Percentiles rank a stretch among this genome's conserved stretches.
Evolutionary conservation across 1,140 invertebrate genomes (phyloP).

Genomic region (Physella acuta): DNA sequence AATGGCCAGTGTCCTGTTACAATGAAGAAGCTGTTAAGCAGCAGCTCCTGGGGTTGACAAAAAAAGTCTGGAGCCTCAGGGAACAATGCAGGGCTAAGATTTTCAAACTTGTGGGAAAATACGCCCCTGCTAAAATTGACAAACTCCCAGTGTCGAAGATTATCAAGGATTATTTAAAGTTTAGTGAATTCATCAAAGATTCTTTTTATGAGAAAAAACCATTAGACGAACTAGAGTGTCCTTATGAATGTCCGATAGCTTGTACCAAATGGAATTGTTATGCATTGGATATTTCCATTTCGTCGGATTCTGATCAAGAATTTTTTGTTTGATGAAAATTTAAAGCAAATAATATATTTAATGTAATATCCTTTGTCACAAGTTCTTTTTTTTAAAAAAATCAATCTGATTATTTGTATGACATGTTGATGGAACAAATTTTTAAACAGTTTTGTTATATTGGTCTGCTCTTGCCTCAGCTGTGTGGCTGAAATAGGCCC

Average conservation of each 20-base stretch:
- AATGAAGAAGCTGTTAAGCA: constrained; percentile 38
- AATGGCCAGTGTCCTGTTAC: constrained; percentile 49
- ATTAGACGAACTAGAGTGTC: constrained; percentile 40
- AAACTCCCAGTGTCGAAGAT: constrained; percentile 38
- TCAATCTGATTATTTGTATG: no score
- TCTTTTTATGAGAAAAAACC: constrained; percentile 38
- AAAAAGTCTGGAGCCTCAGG: constrained; percentile 32
- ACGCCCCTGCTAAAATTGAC: constrained; percentile 35
- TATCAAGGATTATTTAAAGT: constrained; percentile 40
- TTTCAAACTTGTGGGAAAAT: constrained; percentile 38
- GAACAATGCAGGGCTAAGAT: constrained; percentile 41
- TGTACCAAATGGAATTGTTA: constrained; percentile 40
- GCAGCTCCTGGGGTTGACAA: constrained; percentile 36
- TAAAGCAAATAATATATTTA: no score
- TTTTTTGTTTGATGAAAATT: no score
- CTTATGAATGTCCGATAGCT: constrained; percentile 43
- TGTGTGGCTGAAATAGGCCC: no score
- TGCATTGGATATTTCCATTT: constrained; percentile 42
- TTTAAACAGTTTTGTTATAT: no score
- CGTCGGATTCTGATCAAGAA: constrained; percentile 37
- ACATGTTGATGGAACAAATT: no score
- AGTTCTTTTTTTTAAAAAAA: no score
- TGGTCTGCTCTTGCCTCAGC: no score
- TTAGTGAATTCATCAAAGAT: constrained; percentile 42
- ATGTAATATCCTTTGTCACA: no score